Evolutionary conservation across 2,797 vertebrate genomes (phyloP).

Genomic region (Aphelocoma californica): DNA sequence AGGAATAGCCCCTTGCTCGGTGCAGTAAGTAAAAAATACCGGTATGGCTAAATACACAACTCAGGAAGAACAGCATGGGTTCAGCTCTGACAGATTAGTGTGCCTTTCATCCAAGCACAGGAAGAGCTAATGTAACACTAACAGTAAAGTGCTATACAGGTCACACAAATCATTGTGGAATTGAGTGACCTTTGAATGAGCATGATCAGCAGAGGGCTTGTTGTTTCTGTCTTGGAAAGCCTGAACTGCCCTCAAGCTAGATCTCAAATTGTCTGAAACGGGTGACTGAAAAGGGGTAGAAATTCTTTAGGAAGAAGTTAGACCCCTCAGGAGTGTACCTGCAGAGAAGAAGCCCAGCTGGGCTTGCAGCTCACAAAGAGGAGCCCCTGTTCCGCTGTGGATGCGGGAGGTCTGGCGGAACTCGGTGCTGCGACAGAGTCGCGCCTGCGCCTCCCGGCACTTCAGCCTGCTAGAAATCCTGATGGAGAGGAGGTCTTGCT

Average conservation of each 20-base stretch:
- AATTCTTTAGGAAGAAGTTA: neutral
- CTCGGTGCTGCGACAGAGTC: fast-evolving
- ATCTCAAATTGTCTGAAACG: neutral
- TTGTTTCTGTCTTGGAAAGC: neutral
- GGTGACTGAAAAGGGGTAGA: neutral
- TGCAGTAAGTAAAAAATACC: neutral
- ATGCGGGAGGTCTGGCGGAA: neutral
- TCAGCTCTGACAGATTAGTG: neutral
- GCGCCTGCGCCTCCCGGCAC: neutral
- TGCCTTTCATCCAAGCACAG: neutral
- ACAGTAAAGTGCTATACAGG: neutral
- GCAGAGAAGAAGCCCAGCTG: neutral
- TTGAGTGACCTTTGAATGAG: neutral
- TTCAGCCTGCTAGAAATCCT: neutral
- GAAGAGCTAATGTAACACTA: neutral
- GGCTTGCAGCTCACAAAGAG: neutral
- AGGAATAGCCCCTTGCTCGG: neutral
- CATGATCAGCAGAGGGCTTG: neutral
- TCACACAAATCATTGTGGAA: neutral
- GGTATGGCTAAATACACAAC: neutral
- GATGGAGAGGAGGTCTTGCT: neutral
- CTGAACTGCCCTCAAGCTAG: neutral
- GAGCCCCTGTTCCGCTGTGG: fast-evolving
- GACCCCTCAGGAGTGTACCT: neutral
- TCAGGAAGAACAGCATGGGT: neutral